Conservation (phyloP, 2,113 vertebrate genomes). For the Cyprinodon brontotheroides region DNA sequence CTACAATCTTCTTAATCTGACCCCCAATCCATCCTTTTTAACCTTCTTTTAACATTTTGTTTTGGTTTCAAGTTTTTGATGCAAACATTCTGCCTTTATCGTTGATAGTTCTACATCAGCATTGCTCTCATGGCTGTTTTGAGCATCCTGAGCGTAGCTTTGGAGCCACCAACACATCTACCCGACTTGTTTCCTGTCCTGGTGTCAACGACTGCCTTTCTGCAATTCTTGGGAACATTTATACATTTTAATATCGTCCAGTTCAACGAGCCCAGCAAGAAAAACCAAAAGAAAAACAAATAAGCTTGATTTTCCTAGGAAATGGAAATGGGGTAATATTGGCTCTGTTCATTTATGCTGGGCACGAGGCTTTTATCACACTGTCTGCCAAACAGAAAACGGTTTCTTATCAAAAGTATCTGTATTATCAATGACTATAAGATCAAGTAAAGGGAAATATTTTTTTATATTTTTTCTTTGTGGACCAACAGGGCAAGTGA, state of each 20-base stretch:
- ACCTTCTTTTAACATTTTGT: background rate
- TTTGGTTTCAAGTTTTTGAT: slow-evolving; percentile 8
- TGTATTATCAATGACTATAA: background rate
- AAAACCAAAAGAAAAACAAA: slow-evolving; percentile 86
- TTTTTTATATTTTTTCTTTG: background rate
- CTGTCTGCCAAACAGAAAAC: background rate
- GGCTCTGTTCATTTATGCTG: background rate
- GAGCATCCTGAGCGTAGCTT: slow-evolving; percentile 73
- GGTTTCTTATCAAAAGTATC: slow-evolving; percentile 2
- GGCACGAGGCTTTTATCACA: background rate
- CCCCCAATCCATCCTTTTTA: background rate
- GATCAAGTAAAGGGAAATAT: background rate
- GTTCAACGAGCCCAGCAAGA: slow-evolving; percentile 80
- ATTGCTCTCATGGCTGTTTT: slow-evolving; percentile 80
- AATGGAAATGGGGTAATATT: background rate
- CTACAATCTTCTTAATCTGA: background rate
- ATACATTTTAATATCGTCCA: slow-evolving; percentile 88
- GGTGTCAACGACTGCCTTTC: slow-evolving; percentile 84
- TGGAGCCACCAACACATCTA: slow-evolving; percentile 82
- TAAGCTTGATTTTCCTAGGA: slow-evolving; percentile 61
- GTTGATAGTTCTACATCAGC: slow-evolving; percentile 87
- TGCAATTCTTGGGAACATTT: slow-evolving; percentile 86
- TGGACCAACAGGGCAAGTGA: slow-evolving; percentile 23
- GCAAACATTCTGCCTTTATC: slow-evolving; percentile 9
- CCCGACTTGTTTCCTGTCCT: slow-evolving; percentile 90